Percentiles rank a stretch among this genome's conserved stretches.
Conservation (phyloP, 2,113 vertebrate species). For the Gymnogyps californianus region DNA sequence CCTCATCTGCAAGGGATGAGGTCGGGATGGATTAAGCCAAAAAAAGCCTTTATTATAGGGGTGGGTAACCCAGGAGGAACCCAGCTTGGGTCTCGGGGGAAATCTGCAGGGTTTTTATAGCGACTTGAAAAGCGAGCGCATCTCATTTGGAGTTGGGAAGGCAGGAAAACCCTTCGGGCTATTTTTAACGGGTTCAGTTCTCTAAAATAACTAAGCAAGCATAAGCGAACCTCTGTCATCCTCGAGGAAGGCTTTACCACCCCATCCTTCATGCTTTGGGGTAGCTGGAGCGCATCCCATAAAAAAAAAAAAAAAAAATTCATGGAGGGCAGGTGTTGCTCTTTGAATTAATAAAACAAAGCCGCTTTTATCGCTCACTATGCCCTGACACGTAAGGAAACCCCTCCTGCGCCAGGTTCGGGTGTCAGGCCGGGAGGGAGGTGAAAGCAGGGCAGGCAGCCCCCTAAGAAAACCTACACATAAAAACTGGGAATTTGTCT, state of each 20-base stretch:
- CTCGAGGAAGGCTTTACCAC: background rate
- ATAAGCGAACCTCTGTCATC: background rate
- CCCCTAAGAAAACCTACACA: background rate
- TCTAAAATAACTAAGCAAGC: background rate
- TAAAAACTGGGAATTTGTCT: background rate
- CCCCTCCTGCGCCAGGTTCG: rapidly evolving
- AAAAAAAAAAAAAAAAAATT: background rate
- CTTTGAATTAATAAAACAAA: background rate
- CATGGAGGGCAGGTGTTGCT: rapidly evolving
- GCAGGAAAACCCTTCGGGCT: background rate
- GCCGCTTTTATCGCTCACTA: background rate
- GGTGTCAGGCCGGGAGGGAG: background rate
- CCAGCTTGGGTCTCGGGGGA: rapidly evolving
- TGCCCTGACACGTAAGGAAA: background rate
- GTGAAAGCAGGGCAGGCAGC: background rate
- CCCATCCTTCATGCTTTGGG: background rate
- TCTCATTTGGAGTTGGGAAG: background rate
- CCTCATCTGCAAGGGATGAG: background rate
- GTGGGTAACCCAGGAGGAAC: background rate
- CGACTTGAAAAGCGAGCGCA: background rate
- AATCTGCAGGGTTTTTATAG: background rate
- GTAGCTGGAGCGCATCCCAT: background rate
- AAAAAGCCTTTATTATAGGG: background rate
- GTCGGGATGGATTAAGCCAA: background rate
- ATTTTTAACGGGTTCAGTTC: background rate